Percentiles rank a stretch among this genome's conserved stretches.
Evolutionary conservation across 2,113 vertebrate species (phyloP).

Genomic region (Pelodiscus sinensis): DNA sequence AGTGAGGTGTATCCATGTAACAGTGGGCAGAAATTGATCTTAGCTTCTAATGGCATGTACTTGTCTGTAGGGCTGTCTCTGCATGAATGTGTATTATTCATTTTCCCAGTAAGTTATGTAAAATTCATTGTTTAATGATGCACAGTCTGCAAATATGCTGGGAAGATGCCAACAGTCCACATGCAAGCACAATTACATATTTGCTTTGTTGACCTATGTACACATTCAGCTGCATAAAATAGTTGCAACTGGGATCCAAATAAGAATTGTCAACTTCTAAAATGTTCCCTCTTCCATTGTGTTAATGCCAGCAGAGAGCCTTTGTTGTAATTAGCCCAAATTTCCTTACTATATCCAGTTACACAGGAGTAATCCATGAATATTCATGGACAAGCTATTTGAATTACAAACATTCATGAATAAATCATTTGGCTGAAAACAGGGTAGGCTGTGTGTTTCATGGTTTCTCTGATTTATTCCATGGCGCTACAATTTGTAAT

Average conservation of each 20-base stretch:
- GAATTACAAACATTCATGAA: conserved; percentile 72
- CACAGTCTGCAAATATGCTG: conserved; percentile 52
- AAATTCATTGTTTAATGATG: conserved; percentile 63
- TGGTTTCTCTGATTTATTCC: conserved; percentile 69
- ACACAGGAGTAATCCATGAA: conserved; percentile 66
- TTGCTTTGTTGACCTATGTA: conserved; percentile 67
- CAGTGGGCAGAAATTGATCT: conserved; percentile 58
- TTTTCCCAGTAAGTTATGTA: conserved; percentile 50
- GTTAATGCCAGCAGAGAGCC: conserved; percentile 54
- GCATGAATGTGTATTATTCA: conserved; percentile 44
- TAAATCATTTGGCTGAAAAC: conserved; percentile 74
- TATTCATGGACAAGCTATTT: conserved; percentile 73
- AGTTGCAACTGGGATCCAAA: conserved; percentile 57
- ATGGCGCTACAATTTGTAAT: conserved; percentile 70
- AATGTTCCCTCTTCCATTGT: conserved; percentile 55
- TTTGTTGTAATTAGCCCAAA: conserved; percentile 70
- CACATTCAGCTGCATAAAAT: conserved; percentile 39
- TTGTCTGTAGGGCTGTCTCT: conserved; percentile 44
- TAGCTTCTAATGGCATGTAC: conserved; percentile 33
- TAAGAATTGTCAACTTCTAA: conserved; percentile 66
- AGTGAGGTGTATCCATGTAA: conserved; percentile 59
- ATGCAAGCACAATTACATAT: conserved; percentile 40
- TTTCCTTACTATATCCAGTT: conserved; percentile 74
- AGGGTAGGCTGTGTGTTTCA: conserved; percentile 69
- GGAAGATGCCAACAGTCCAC: conserved; percentile 51